phyloP scores from a whole-genome alignment of 2,797 vertebrate species.

The Sorex maritimensis region DNA sequence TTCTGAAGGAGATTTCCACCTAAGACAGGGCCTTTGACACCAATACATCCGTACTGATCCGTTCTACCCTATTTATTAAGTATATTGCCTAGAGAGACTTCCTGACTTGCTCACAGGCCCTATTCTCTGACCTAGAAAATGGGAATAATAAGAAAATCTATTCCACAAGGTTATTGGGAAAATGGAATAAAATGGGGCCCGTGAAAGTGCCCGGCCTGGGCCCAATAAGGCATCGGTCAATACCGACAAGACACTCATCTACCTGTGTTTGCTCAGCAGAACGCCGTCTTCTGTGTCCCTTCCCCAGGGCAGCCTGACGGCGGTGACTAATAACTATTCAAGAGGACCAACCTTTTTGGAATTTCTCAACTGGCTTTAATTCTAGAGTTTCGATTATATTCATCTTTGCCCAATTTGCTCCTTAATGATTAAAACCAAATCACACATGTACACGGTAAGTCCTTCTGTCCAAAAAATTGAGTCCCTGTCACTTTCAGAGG shows the following conservation, averaged over 20 bases:
- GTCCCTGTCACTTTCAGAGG: background rate
- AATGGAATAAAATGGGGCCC: background rate
- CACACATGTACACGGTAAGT: background rate
- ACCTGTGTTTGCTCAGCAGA: background rate
- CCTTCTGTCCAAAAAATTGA: background rate
- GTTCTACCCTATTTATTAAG: slow-evolving; percentile 26
- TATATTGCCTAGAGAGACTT: background rate
- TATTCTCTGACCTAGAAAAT: slow-evolving; percentile 47
- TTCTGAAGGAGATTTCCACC: slow-evolving; percentile 9
- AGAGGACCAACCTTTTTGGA: background rate
- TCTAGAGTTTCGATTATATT: slow-evolving; percentile 29
- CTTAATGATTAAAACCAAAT: slow-evolving; percentile 61
- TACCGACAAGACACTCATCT: slow-evolving; percentile 31
- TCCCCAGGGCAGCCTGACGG: background rate
- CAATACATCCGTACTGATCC: slow-evolving; percentile 14
- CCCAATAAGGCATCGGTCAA: background rate
- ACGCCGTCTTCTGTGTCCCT: background rate
- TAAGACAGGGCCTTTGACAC: background rate
- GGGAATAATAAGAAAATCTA: background rate
- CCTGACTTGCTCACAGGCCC: background rate
- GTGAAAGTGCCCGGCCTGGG: background rate
- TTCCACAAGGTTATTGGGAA: slow-evolving; percentile 13
- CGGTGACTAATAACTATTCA: background rate
- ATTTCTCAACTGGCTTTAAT: slow-evolving; percentile 28
- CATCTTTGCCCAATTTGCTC: background rate